These are phyloP conservation scores for Octonoba sinensis DNA, from an alignment of 2,888 invertebrate species.

Conservation along the genomic window DNA sequence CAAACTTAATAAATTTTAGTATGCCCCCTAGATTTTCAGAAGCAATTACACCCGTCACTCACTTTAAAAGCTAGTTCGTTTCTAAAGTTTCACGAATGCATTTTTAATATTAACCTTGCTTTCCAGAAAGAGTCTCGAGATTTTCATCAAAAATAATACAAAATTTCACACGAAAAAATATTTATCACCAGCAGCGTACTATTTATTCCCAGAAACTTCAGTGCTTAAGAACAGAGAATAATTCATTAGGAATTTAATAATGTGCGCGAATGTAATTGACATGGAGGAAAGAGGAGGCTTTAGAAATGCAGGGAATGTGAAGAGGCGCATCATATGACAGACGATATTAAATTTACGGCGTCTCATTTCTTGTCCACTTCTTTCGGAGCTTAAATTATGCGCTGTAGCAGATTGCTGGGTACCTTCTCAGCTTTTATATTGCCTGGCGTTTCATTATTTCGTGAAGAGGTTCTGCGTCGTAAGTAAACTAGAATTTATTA, in stretches of 20 bases:
- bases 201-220: slow-evolving; percentile 7
- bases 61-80: background rate
- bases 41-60: slow-evolving; percentile 14
- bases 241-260: slow-evolving; percentile 63
- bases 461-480: too few relatives aligned
- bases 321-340: slow-evolving; percentile 42
- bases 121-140: slow-evolving; percentile 16
- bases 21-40: too few relatives aligned
- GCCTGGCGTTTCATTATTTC: too few relatives aligned
- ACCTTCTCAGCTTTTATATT: too few relatives aligned
- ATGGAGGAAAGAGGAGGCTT: slow-evolving; percentile 9
- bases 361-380: slow-evolving; percentile 8
- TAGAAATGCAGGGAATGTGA: slow-evolving; percentile 56
- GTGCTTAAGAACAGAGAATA: slow-evolving; percentile 43
- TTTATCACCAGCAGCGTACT: too few relatives aligned
- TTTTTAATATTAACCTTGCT: slow-evolving; percentile 53
- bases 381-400: slow-evolving; percentile 42
- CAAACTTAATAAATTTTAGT: too few relatives aligned
- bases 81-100: slow-evolving; percentile 12
- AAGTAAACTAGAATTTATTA: too few relatives aligned
- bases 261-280: slow-evolving; percentile 58
- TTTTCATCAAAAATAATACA: slow-evolving; percentile 40
- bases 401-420: background rate
- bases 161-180: slow-evolving; percentile 16
- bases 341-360: slow-evolving; percentile 57